Conservation (phyloP, 2,888 invertebrate species). For the Vesta saturnalis region DNA sequence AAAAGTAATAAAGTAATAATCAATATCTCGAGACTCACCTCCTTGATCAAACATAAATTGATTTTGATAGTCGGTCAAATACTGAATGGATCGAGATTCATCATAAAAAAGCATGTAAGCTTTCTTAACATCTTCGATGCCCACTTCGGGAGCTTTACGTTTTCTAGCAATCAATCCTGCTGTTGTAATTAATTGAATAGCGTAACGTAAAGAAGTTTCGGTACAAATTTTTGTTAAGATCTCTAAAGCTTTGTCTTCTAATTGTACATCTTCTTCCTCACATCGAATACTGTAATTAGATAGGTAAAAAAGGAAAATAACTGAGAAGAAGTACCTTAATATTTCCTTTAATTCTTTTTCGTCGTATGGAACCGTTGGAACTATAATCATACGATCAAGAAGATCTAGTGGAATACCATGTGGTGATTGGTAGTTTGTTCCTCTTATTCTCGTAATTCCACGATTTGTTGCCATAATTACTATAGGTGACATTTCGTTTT, state of each 20-base stretch:
- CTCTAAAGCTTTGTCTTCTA: slow-evolving; percentile 89
- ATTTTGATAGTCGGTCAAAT: slow-evolving; percentile 93
- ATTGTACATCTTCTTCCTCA: slow-evolving; percentile 97
- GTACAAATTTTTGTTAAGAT: slow-evolving; percentile 93
- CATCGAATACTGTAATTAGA: slow-evolving; percentile 69
- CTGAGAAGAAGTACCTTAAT: slow-evolving; percentile 67
- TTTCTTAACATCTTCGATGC: slow-evolving; percentile 91
- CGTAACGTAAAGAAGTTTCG: slow-evolving; percentile 94
- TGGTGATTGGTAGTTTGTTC: slow-evolving; percentile 92
- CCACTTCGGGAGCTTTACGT: slow-evolving; percentile 85
- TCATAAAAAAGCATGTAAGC: slow-evolving; percentile 96
- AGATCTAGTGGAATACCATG: slow-evolving; percentile 98
- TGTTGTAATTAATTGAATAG: slow-evolving; percentile 97
- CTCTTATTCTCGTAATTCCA: slow-evolving; percentile 93
- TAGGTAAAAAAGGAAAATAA: slow-evolving; percentile 17
- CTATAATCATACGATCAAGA: slow-evolving; percentile 94
- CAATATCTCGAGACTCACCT: slow-evolving; percentile 39
- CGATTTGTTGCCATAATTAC: slow-evolving; percentile 99
- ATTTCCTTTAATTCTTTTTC: slow-evolving; percentile 93
- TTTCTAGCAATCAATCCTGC: slow-evolving; percentile 93
- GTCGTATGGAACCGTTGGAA: slow-evolving; percentile 88
- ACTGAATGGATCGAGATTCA: slow-evolving; percentile 92
- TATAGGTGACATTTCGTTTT: slow-evolving; percentile 96
- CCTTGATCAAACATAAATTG: slow-evolving; percentile 91
- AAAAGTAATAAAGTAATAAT: neutral